Conservation (phyloP, 2,113 vertebrate species). For the Petaurus breviceps region DNA sequence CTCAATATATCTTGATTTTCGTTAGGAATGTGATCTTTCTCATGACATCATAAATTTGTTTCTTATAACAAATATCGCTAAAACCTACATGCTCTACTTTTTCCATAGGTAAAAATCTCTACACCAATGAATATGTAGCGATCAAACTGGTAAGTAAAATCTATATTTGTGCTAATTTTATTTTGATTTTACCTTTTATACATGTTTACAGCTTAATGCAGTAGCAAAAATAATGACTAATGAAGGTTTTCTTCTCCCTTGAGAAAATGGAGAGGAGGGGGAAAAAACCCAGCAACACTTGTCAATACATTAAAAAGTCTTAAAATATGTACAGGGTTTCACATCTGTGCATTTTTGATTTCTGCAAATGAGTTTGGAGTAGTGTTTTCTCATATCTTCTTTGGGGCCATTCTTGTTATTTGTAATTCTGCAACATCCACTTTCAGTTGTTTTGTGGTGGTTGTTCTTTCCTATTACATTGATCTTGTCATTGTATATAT, state of each 20-base stretch:
- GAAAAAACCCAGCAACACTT: background rate
- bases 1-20: slow-evolving; percentile 57
- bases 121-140: slow-evolving; percentile 99
- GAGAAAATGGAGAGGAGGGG: background rate
- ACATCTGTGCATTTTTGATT: background rate
- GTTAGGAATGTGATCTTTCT: slow-evolving; percentile 68
- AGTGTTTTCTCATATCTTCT: background rate
- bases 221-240: slow-evolving; percentile 44
- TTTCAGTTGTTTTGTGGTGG: background rate
- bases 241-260: slow-evolving; percentile 16
- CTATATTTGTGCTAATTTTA: slow-evolving; percentile 40
- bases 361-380: background rate
- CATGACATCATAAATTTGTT: slow-evolving; percentile 63
- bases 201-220: slow-evolving; percentile 47
- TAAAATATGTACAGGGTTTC: background rate
- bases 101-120: slow-evolving; percentile 96
- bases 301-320: background rate
- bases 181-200: slow-evolving; percentile 48
- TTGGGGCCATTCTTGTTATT: background rate
- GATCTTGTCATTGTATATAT: background rate
- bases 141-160: slow-evolving; percentile 97
- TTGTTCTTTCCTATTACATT: background rate
- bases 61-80: slow-evolving; percentile 68
- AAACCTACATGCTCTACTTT: slow-evolving; percentile 76
- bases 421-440: background rate